These are phyloP conservation scores for Lacanobia wlatinum DNA, from an alignment of 2,888 invertebrate species.

Conservation along the genomic window DNA sequence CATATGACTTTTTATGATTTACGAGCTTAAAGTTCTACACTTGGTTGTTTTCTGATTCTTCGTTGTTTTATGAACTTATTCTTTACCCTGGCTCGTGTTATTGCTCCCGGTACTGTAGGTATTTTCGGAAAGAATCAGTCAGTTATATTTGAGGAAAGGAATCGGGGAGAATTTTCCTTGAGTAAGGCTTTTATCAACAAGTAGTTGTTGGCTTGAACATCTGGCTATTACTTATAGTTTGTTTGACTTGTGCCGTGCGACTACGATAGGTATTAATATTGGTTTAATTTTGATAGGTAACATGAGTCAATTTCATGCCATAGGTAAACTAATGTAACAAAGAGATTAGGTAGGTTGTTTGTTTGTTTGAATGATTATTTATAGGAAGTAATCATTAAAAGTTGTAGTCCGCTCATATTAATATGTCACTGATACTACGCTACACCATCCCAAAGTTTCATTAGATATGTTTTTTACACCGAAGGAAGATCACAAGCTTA, in stretches of 20 bases:
- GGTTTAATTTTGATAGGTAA: conserved; percentile 20
- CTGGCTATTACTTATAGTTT: conserved; percentile 25
- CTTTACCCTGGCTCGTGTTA: conserved; percentile 6
- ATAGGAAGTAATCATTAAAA: no score
- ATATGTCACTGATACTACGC: no score
- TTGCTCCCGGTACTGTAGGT: neutral
- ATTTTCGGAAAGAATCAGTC: neutral
- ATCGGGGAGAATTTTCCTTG: conserved; percentile 14
- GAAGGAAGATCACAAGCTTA: no score
- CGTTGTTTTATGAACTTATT: conserved; percentile 34
- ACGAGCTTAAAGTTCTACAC: conserved; percentile 41
- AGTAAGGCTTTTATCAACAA: conserved; percentile 29
- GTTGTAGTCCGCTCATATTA: no score
- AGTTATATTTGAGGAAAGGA: neutral
- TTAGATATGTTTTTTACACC: no score
- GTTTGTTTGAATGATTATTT: no score
- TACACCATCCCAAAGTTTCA: no score
- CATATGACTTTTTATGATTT: conserved; percentile 53
- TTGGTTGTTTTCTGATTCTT: conserved; percentile 36
- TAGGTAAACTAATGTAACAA: neutral
- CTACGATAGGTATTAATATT: conserved; percentile 18
- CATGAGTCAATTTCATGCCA: neutral
- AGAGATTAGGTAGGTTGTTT: neutral
- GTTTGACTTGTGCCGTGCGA: conserved; percentile 30
- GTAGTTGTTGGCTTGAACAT: conserved; percentile 38